Conservation (phyloP, 2,797 vertebrate genomes). For the Ibycter americanus region DNA sequence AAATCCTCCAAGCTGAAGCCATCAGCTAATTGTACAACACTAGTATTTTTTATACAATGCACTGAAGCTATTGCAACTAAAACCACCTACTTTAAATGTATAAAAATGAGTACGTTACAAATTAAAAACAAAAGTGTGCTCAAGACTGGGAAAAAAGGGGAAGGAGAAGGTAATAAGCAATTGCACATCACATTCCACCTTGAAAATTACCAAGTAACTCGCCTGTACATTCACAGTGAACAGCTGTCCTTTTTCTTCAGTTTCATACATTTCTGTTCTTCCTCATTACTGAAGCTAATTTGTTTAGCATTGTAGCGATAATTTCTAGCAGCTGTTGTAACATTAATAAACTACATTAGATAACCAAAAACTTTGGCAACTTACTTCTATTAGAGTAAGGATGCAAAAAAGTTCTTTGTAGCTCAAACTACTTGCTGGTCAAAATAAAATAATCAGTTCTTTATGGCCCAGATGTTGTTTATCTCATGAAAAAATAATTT, state of each 20-base stretch:
- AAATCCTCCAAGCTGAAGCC: background rate
- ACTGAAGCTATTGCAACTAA: background rate
- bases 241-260: constrained; percentile 4
- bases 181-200: background rate
- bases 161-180: background rate
- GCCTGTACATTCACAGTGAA: background rate
- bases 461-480: background rate
- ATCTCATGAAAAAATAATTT: background rate
- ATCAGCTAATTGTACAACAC: background rate
- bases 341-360: background rate
- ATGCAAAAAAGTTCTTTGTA: background rate
- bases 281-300: background rate
- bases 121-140: background rate
- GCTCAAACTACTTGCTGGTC: background rate
- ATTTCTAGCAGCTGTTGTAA: constrained; percentile 26
- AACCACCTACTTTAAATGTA: background rate
- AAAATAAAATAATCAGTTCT: background rate
- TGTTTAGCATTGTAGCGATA: constrained; percentile 10
- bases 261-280: background rate
- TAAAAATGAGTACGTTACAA: background rate
- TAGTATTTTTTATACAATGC: background rate
- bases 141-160: background rate
- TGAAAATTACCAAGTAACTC: background rate
- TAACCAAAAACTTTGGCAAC: background rate
- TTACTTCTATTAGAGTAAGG: background rate